Evolutionary conservation across 2,113 vertebrate genomes (phyloP).

Genomic region (Stictonetta naevosa): DNA sequence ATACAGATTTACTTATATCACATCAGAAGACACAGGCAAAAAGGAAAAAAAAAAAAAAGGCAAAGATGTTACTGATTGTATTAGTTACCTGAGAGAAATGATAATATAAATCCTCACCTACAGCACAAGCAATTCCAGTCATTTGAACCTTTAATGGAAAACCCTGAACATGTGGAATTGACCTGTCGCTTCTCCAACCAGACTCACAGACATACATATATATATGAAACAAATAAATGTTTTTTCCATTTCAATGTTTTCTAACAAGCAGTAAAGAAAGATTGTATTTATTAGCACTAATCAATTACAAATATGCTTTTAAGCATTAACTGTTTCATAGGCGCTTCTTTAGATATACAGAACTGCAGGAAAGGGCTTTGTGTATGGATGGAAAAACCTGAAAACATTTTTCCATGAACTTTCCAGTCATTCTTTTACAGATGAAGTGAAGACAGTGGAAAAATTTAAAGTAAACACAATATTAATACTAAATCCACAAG

Average conservation of each 20-base stretch:
- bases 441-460: background rate
- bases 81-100: background rate
- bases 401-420: background rate
- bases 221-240: background rate
- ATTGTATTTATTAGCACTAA: background rate
- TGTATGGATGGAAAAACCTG: background rate
- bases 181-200: background rate
- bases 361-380: background rate
- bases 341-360: background rate
- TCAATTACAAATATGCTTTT: background rate
- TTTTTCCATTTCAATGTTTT: background rate
- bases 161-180: background rate
- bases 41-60: background rate
- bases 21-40: background rate
- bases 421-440: background rate
- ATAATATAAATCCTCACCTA: background rate
- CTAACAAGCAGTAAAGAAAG: background rate
- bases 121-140: background rate
- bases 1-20: background rate
- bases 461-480: background rate
- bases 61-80: background rate
- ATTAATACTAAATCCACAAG: background rate
- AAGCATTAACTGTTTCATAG: background rate
- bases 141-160: background rate
- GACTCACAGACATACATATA: fast-evolving